Percentiles rank a stretch among this genome's conserved stretches.
These are phyloP conservation scores for Antheraea assamensis DNA, from an alignment of 2,888 invertebrate species.

Conservation along the genomic window DNA sequence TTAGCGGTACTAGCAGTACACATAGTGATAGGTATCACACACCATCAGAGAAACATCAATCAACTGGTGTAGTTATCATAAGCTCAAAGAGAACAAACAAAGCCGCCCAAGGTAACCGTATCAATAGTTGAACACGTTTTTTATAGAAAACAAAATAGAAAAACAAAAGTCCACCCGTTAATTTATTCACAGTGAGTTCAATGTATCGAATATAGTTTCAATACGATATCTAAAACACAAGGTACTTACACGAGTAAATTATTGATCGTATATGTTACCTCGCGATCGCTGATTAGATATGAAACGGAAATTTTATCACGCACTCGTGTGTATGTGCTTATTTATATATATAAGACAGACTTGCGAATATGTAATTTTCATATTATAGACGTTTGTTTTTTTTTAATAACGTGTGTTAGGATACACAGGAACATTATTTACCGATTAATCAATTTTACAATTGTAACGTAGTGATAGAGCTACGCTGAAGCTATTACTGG, in stretches of 20 bases:
- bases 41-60: not conserved
- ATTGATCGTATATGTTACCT: slow-evolving; percentile 10
- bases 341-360: not conserved
- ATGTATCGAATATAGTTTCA: not conserved
- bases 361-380: not conserved
- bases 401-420: too few relatives aligned
- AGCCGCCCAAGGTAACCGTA: not conserved
- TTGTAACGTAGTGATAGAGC: too few relatives aligned
- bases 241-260: slow-evolving; percentile 21
- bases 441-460: too few relatives aligned
- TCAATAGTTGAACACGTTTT: not conserved
- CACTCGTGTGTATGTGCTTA: not conserved
- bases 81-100: not conserved
- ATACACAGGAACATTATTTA: too few relatives aligned
- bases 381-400: not conserved
- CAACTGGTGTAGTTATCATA: not conserved
- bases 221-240: not conserved
- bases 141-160: not conserved
- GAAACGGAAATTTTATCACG: slow-evolving; percentile 8
- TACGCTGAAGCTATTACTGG: too few relatives aligned
- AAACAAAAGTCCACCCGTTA: not conserved
- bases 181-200: not conserved
- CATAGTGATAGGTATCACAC: too few relatives aligned
- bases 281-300: slow-evolving; percentile 11
- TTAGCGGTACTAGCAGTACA: too few relatives aligned